Conservation (phyloP, 2,797 vertebrate genomes). For the Phylloscopus collybita region DNA sequence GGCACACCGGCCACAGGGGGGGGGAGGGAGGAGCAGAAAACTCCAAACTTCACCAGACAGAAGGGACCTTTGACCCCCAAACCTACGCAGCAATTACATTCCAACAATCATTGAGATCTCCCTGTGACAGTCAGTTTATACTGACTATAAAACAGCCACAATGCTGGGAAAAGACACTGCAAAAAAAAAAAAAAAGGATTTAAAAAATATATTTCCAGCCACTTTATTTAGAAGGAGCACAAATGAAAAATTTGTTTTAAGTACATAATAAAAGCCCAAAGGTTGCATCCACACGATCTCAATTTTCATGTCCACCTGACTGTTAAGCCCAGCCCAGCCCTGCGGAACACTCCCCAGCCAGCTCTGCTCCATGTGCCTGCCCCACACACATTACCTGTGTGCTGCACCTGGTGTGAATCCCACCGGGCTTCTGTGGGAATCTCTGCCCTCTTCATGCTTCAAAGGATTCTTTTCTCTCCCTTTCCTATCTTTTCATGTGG, state of each 20-base stretch:
- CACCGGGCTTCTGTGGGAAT: accelerated
- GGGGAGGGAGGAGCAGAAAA: background rate
- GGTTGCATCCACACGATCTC: background rate
- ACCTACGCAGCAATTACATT: slow-evolving; percentile 10
- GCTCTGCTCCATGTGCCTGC: accelerated
- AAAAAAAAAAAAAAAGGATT: background rate
- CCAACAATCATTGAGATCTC: background rate
- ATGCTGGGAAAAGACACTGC: background rate
- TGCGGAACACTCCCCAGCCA: background rate
- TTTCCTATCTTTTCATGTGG: background rate
- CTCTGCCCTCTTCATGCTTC: background rate
- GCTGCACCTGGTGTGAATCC: accelerated
- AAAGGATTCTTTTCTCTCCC: background rate
- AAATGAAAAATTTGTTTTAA: background rate
- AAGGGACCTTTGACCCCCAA: background rate
- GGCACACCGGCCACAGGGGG: background rate
- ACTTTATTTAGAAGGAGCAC: background rate
- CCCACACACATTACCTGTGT: background rate
- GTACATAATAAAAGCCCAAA: background rate
- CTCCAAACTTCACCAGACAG: background rate
- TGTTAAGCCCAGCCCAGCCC: background rate
- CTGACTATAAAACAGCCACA: background rate
- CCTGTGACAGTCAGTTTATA: background rate
- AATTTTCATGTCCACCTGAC: background rate
- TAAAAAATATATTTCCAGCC: background rate